Evolutionary conservation across 2,888 invertebrate genomes (phyloP).

Genomic region (Pyrgus malvae): DNA sequence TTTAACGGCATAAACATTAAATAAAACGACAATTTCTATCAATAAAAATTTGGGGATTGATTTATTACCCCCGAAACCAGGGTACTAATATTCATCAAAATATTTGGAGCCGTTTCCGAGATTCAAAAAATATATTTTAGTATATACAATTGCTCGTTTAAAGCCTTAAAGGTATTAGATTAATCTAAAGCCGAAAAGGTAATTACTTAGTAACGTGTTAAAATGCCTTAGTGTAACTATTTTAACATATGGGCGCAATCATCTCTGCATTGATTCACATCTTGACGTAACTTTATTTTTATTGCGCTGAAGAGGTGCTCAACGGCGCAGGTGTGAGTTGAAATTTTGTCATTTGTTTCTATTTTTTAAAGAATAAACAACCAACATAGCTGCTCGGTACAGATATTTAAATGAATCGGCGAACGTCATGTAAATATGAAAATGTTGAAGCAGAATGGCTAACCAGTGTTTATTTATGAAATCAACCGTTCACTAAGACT

Average conservation of each 20-base stretch:
- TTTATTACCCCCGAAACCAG: no score
- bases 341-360: constrained; percentile 27
- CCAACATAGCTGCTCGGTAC: background rate
- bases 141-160: no score
- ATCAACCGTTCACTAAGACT: constrained; percentile 40
- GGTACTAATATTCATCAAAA: no score
- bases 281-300: background rate
- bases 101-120: no score
- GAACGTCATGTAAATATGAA: constrained; percentile 43
- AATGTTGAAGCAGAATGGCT: constrained; percentile 38
- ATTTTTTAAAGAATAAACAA: constrained; percentile 23
- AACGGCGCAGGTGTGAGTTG: constrained; percentile 1
- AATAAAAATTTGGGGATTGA: no score
- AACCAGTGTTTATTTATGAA: constrained; percentile 44
- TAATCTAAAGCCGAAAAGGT: no score
- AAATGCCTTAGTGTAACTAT: no score
- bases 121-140: no score
- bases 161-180: no score
- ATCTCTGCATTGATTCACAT: background rate
- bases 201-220: no score
- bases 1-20: no score
- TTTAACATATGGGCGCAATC: background rate
- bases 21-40: no score
- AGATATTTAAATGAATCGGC: constrained; percentile 26
- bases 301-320: constrained; percentile 9